A percentile compares a stretch with the other conserved stretches of the same genome.
Evolutionary conservation across 2,113 vertebrate species (phyloP).

Genomic region (Jacana jacana): DNA sequence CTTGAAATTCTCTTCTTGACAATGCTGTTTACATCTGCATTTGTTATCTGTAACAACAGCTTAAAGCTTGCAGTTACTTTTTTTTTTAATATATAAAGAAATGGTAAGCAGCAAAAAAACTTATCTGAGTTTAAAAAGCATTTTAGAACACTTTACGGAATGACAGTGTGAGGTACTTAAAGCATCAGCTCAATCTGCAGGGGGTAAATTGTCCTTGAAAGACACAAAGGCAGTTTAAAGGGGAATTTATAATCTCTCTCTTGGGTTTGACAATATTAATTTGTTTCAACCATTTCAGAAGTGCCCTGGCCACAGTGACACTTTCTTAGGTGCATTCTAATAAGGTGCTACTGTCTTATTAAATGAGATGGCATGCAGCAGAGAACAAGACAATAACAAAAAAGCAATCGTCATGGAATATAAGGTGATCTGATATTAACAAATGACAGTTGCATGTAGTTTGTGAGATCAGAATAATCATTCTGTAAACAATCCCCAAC

Average conservation of each 20-base stretch:
- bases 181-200: slow-evolving; percentile 52
- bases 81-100: not conserved
- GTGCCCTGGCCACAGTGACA: slow-evolving; percentile 42
- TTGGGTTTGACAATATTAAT: slow-evolving; percentile 77
- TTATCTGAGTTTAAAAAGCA: not conserved
- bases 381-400: slow-evolving; percentile 38
- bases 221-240: slow-evolving; percentile 63
- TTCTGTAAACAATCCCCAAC: slow-evolving; percentile 1
- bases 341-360: slow-evolving; percentile 50
- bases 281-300: slow-evolving; percentile 74
- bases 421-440: slow-evolving; percentile 43
- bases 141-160: slow-evolving; percentile 41
- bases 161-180: slow-evolving; percentile 32
- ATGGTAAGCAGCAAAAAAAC: not conserved
- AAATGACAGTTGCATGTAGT: not conserved
- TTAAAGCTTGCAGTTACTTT: not conserved
- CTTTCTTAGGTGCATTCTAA: slow-evolving; percentile 72
- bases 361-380: slow-evolving; percentile 43
- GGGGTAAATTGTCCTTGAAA: slow-evolving; percentile 76
- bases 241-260: slow-evolving; percentile 74
- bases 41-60: not conserved
- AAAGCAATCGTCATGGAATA: slow-evolving; percentile 54
- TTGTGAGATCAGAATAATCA: slow-evolving; percentile 31
- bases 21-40: not conserved
- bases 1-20: not conserved